phyloP scores from a whole-genome alignment of 2,113 vertebrate species.

The Thoracochromis brauschi region DNA sequence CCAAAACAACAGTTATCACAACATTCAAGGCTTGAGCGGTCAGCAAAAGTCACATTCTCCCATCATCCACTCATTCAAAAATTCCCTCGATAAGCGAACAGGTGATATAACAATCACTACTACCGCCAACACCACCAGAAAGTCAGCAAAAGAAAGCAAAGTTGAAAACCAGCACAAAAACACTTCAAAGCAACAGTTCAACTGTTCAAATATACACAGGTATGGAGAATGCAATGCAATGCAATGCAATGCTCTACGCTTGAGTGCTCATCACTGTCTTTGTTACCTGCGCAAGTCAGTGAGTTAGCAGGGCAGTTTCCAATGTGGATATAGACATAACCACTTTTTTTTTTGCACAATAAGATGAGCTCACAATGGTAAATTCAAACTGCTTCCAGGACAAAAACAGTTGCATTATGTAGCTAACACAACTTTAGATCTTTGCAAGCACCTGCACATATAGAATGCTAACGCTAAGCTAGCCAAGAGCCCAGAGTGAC shows the following conservation, averaged over 20 bases:
- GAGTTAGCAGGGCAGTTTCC: neutral
- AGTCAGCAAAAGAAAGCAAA: neutral
- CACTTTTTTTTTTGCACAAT: neutral
- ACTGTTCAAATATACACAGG: neutral
- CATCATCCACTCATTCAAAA: neutral
- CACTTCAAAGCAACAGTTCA: neutral
- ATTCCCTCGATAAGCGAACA: fast-evolving
- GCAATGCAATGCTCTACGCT: fast-evolving
- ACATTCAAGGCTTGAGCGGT: neutral
- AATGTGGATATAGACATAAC: neutral
- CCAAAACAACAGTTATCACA: neutral
- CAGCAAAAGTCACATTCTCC: neutral
- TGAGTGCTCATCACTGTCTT: neutral
- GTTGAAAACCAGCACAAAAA: neutral
- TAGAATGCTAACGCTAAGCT: too few species aligned
- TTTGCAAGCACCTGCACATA: too few species aligned
- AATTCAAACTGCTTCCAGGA: neutral
- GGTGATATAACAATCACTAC: neutral
- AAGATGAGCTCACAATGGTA: neutral
- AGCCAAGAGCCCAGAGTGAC: too few species aligned
- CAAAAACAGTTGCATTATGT: neutral
- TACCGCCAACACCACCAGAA: neutral
- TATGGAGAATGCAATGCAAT: neutral
- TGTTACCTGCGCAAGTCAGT: neutral
- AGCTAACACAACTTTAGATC: neutral